phyloP scores from a whole-genome alignment of 2,113 vertebrate species.

The Bujurquina vittata region DNA sequence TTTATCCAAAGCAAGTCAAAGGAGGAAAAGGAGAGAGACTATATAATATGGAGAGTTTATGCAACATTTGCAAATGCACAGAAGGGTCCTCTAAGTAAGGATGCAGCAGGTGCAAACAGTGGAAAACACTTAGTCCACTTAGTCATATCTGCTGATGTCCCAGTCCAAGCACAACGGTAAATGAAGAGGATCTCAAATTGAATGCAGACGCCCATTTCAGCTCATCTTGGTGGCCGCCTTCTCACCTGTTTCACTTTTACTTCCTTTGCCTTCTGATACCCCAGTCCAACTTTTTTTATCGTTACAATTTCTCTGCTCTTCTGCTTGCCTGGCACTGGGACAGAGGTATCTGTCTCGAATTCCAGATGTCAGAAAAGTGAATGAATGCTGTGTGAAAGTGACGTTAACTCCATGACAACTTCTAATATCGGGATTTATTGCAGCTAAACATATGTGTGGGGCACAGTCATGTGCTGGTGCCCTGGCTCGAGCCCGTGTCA shows the following conservation, averaged over 20 bases:
- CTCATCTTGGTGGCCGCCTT: neutral
- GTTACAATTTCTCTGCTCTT: constrained; percentile 3
- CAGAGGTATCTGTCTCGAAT: constrained; percentile 44
- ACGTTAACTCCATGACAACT: constrained; percentile 64
- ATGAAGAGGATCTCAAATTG: constrained; percentile 1
- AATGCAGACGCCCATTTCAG: neutral
- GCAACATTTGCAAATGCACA: neutral
- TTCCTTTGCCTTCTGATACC: constrained; percentile 2
- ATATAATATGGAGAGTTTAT: neutral
- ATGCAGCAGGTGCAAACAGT: constrained; percentile 48
- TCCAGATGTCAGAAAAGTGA: constrained; percentile 46
- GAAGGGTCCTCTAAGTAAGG: neutral
- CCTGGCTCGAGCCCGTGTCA: constrained; percentile 24
- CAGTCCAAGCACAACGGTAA: constrained; percentile 3
- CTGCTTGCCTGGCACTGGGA: constrained; percentile 21
- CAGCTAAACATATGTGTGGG: constrained; percentile 35
- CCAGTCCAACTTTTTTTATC: neutral
- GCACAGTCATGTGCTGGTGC: constrained; percentile 19
- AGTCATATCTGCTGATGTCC: constrained; percentile 52
- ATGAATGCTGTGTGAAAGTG: constrained; percentile 54
- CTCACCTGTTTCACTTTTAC: constrained; percentile 29
- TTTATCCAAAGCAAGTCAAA: neutral
- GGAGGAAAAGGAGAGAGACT: accelerated
- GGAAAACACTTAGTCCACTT: too few species aligned
- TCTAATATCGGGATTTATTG: constrained; percentile 69